Evolutionary conservation across 2,888 invertebrate species (phyloP).

Genomic region (Oegoconia quadripuncta): DNA sequence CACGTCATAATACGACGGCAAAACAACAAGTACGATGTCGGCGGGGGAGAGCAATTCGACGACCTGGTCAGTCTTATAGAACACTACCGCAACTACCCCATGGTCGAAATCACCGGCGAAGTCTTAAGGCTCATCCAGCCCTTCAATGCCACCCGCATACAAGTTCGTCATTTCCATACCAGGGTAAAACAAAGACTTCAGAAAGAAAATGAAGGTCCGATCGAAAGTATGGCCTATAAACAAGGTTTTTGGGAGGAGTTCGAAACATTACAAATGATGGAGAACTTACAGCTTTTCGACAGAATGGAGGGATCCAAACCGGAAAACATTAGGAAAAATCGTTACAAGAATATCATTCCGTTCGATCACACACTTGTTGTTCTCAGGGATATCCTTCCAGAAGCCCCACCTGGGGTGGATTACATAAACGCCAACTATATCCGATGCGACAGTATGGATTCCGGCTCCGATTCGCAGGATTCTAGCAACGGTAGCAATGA

Average conservation of each 20-base stretch:
- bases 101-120: conserved; percentile 98
- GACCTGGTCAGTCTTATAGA: conserved; percentile 95
- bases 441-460: conserved; percentile 69
- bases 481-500: conserved; percentile 51
- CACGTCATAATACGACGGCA: conserved; percentile 97
- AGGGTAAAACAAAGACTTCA: conserved; percentile 95
- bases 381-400: conserved; percentile 84
- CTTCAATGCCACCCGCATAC: conserved; percentile 95
- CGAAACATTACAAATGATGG: conserved; percentile 97
- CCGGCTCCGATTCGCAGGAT: conserved; percentile 45
- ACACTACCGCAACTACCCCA: conserved; percentile 97
- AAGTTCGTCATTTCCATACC: conserved; percentile 87
- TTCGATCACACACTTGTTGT: conserved; percentile 98
- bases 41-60: conserved; percentile 95
- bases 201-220: conserved; percentile 87
- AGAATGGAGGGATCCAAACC: conserved; percentile 95
- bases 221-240: conserved; percentile 81
- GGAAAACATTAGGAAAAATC: conserved; percentile 96
- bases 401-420: conserved; percentile 87
- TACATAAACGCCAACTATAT: conserved; percentile 99
- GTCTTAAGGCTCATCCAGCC: conserved; percentile 97
- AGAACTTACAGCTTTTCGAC: conserved; percentile 95
- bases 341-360: conserved; percentile 99
- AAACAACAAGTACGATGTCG: conserved; percentile 96
- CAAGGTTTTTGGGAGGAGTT: conserved; percentile 99